Percentiles rank a stretch among this genome's conserved stretches.
These are phyloP conservation scores for Anolis apletophallus DNA, from an alignment of 2,797 vertebrate genomes.

Conservation along the genomic window DNA sequence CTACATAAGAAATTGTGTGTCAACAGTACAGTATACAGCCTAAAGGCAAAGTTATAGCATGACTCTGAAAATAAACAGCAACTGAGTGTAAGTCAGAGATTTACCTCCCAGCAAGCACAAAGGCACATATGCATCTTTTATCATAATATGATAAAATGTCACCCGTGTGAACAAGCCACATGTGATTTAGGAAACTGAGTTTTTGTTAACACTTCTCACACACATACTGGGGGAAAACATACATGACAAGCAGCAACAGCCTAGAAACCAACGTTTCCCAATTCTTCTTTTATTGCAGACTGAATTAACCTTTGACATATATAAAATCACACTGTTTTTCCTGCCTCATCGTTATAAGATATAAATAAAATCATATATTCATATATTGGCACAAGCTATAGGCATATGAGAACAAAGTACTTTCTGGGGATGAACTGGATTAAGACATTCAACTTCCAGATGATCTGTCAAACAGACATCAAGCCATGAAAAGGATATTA, in stretches of 20 bases:
- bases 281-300: neutral
- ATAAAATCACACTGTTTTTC: neutral
- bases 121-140: neutral
- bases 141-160: neutral
- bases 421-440: neutral
- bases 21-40: neutral
- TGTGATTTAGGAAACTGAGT: neutral
- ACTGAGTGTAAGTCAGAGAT: neutral
- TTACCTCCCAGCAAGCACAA: neutral
- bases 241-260: neutral
- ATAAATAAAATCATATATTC: neutral
- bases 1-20: neutral
- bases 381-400: neutral
- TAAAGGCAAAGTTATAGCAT: neutral
- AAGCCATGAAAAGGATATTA: neutral
- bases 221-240: neutral
- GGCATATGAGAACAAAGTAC: rapidly evolving
- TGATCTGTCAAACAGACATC: neutral
- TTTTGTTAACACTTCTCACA: neutral
- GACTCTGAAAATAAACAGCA: neutral
- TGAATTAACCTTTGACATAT: conserved; percentile 7
- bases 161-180: neutral
- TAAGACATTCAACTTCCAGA: neutral
- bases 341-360: rapidly evolving
- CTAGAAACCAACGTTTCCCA: conserved; percentile 1